phyloP scores from a whole-genome alignment of 2,888 invertebrate genomes.

The Apeira syringaria region DNA sequence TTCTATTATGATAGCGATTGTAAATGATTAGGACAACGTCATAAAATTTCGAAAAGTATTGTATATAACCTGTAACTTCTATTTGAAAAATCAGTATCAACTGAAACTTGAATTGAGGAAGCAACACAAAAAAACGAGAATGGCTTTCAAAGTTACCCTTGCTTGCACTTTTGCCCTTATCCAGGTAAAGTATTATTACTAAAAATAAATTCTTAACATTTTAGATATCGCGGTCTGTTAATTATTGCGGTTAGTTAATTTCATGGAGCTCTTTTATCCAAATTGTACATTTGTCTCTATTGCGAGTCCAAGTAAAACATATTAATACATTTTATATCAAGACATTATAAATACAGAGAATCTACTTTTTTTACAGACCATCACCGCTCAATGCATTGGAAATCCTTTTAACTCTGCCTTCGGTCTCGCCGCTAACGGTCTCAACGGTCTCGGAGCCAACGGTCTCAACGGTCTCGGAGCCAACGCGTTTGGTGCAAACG shows the following conservation, averaged over 20 bases:
- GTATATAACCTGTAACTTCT: background rate
- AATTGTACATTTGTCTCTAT: too few species aligned
- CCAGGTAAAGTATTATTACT: too few species aligned
- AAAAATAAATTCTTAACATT: too few species aligned
- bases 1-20: background rate
- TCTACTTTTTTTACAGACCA: conserved; percentile 32
- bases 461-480: conserved; percentile 13
- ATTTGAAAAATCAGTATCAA: background rate
- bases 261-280: too few species aligned
- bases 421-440: conserved; percentile 14
- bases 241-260: too few species aligned
- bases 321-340: too few species aligned
- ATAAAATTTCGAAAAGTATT: background rate
- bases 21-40: background rate
- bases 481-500: conserved; percentile 4
- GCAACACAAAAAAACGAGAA: conserved; percentile 17
- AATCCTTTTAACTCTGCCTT: conserved; percentile 7
- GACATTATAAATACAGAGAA: too few species aligned
- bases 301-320: too few species aligned
- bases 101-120: background rate
- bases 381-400: conserved; percentile 25
- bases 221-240: too few species aligned
- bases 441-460: conserved; percentile 28
- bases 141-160: conserved; percentile 23
- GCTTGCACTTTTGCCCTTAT: conserved; percentile 19